Evolutionary conservation across 2,888 invertebrate species (phyloP).

Genomic region (Tenodera sinensis): DNA sequence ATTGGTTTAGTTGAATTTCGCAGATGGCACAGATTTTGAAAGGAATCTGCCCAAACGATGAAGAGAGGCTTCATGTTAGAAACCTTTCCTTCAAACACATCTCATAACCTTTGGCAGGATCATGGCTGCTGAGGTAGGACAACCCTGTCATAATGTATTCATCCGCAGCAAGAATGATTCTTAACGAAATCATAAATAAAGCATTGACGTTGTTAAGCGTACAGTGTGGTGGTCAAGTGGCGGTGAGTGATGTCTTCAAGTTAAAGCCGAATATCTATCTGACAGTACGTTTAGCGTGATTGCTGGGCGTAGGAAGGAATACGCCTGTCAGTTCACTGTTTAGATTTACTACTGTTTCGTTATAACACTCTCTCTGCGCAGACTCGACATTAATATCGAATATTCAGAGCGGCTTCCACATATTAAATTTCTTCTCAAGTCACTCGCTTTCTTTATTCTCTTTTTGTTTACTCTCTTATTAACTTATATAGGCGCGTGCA

Average conservation of each 20-base stretch:
- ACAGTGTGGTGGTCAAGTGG: neutral
- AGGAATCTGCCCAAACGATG: too few relatives aligned
- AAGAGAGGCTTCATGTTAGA: too few relatives aligned
- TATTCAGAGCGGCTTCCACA: neutral
- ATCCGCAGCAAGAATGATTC: neutral
- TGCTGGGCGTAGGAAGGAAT: neutral
- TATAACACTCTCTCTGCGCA: neutral
- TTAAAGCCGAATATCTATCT: neutral
- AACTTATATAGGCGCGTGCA: neutral
- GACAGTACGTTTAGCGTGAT: neutral
- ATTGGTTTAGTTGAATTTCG: too few relatives aligned
- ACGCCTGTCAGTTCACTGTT: neutral
- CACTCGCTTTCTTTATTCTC: neutral
- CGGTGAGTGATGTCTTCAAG: neutral
- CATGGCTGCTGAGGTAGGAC: neutral
- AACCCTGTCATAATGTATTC: neutral
- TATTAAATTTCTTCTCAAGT: neutral
- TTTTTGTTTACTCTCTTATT: neutral
- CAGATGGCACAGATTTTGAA: too few relatives aligned
- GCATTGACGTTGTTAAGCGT: neutral
- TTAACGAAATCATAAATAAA: neutral
- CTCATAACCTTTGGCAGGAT: neutral
- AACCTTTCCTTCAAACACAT: neutral
- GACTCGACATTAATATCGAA: neutral
- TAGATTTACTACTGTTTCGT: neutral